Percentiles rank a stretch among this genome's conserved stretches.
Conservation (phyloP, 2,888 invertebrate species). For the Rhyacophila evoluta region DNA sequence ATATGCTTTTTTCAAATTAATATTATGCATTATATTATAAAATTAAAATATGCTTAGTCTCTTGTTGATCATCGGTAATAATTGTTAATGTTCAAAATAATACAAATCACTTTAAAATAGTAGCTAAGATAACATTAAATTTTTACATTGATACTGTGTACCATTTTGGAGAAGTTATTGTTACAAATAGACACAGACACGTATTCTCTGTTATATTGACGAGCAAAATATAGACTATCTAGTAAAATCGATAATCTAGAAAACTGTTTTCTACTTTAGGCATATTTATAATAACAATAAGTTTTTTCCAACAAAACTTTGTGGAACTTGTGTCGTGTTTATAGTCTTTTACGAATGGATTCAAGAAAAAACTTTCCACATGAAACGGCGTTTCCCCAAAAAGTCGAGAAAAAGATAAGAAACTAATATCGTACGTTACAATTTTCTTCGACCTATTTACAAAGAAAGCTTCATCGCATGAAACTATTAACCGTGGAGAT, state of each 20-base stretch:
- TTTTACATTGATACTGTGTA: too few species aligned
- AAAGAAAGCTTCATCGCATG: slow-evolving; percentile 8
- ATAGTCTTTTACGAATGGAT: slow-evolving; percentile 2
- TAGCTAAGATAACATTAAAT: too few species aligned
- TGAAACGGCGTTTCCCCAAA: neutral
- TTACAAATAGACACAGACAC: too few species aligned
- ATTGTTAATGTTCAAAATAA: too few species aligned
- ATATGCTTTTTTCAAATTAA: too few species aligned
- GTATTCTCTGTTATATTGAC: too few species aligned
- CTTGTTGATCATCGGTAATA: too few species aligned
- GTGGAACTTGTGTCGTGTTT: slow-evolving; percentile 5
- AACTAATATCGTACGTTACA: slow-evolving; percentile 19
- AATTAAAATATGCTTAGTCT: too few species aligned
- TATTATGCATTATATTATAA: too few species aligned
- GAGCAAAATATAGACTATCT: too few species aligned
- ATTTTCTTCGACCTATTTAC: slow-evolving; percentile 18
- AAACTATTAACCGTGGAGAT: slow-evolving; percentile 17
- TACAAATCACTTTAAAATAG: too few species aligned
- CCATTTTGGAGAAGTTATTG: too few species aligned
- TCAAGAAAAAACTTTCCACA: neutral
- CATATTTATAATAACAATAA: slow-evolving; percentile 10
- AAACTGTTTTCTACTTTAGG: neutral
- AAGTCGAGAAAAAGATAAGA: slow-evolving; percentile 16
- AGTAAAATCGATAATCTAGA: neutral
- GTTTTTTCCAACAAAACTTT: neutral